A percentile compares a stretch with the other conserved stretches of the same genome.
Evolutionary conservation across 2,113 vertebrate species (phyloP).

Genomic region (Columbina picui): DNA sequence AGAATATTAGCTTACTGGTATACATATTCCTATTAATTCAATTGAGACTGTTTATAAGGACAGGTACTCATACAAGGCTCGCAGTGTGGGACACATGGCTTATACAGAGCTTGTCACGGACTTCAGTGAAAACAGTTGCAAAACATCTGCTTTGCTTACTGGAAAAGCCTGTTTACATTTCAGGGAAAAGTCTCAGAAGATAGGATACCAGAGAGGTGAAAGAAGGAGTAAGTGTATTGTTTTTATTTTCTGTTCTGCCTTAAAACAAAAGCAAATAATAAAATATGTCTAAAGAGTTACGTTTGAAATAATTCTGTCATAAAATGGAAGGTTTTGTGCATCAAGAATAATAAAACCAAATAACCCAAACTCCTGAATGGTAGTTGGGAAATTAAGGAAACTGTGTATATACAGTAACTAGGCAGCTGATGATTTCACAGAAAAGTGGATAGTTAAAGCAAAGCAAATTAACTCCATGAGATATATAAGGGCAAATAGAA

Average conservation of each 20-base stretch:
- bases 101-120: background rate
- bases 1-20: background rate
- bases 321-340: background rate
- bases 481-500: background rate
- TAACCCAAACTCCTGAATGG: background rate
- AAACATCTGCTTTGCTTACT: constrained; percentile 22
- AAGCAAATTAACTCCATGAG: background rate
- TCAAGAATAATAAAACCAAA: background rate
- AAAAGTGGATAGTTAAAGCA: background rate
- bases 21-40: background rate
- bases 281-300: background rate
- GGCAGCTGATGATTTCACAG: background rate
- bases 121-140: background rate
- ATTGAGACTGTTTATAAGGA: background rate
- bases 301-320: background rate
- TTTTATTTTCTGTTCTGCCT: background rate
- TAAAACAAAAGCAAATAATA: background rate
- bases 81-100: background rate
- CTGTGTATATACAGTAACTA: background rate
- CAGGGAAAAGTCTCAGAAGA: background rate
- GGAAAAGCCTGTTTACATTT: background rate
- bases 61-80: background rate
- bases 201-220: background rate
- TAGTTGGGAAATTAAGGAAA: background rate
- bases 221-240: background rate